These are phyloP conservation scores for Sphaerodactylus townsendi DNA, from an alignment of 2,113 vertebrate species.

Conservation along the genomic window DNA sequence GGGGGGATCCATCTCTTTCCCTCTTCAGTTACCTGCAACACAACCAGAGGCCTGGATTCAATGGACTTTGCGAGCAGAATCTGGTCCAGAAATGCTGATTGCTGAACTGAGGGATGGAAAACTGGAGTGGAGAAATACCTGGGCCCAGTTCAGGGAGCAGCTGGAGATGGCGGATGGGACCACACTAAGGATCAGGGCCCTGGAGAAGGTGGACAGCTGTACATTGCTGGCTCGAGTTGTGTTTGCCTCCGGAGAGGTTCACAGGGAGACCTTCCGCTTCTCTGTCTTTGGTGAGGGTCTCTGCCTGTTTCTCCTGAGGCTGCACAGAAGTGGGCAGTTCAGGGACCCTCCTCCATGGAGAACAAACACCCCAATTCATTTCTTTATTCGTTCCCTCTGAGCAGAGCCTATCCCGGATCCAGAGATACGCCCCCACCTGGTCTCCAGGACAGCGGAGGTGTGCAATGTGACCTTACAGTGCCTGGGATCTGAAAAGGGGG, in stretches of 20 bases:
- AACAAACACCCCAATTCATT: too few species aligned
- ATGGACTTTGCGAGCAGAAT: neutral
- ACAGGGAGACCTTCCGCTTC: neutral
- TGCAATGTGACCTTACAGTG: too few species aligned
- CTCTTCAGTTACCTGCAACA: too few species aligned
- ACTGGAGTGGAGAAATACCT: neutral
- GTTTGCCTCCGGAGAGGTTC: neutral
- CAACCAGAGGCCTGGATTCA: neutral
- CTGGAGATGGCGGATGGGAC: neutral
- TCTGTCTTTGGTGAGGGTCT: neutral
- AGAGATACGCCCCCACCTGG: too few species aligned
- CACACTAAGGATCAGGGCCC: neutral
- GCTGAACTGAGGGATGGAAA: neutral
- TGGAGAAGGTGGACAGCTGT: neutral
- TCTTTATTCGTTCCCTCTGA: too few species aligned
- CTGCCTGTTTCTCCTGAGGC: neutral
- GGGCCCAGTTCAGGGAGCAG: neutral
- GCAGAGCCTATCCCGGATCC: too few species aligned
- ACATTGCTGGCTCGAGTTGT: rapidly evolving
- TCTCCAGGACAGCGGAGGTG: too few species aligned
- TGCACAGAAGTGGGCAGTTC: too few species aligned
- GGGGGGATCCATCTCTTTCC: too few species aligned
- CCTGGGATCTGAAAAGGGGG: too few species aligned
- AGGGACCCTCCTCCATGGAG: neutral
- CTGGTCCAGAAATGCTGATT: too few species aligned